Base-by-base conservation (phyloP, 2,113 vertebrate species). In the Callipepla californica region DNA sequence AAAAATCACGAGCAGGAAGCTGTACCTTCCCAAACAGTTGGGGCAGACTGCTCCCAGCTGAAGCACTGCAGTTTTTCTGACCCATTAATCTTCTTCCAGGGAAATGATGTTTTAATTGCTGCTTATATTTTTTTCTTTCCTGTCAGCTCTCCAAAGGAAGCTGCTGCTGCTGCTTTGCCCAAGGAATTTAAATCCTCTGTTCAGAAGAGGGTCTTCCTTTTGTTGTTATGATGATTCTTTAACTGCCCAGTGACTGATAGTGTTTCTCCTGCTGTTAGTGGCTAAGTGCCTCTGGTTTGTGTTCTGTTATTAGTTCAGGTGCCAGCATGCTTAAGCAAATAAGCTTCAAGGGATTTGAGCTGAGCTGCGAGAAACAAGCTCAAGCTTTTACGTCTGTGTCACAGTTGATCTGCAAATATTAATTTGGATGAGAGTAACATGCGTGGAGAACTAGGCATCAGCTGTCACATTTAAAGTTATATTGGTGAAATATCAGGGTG, bases 171-270 rank as follows among this genome's bases (percentile, higher is more conserved):
- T 74, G 50, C 73, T 89, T 80, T 85, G 72, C 85, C 63, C 18
- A 13, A 80, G 25, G 85, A 76, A 38, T 87, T 87, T 17, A 48
- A 81, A 78, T 36, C 0, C 0, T 59, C 30, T 84, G 42, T 83
- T 72, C 55, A 89, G 65, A 50, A 86, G 50, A 53, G 6, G 16
- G 28, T 14, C 42, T 74, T 50, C 32, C 42, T 55, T 89, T 72
- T 42, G 32, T 44, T 69, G 8, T 68, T 88, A 30, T 0, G 23
- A 34, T n/a, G 66, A 25, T 28, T 75, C 32, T 72, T 85, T 9
- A 81, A 4, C 57, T 80, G 68, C 25, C 48, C 0, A 0, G 8
- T 42, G 21, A 13, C 62, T 0, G 0, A 17, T 61, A 17, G 38
- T 9, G 2, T 67, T 67, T 63, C 77, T 77, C 30, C 25, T 40